Percentiles rank a stretch among this genome's conserved stretches.
phyloP scores from a whole-genome alignment of 2,113 vertebrate species.

The Psilopsiagon aymara region DNA sequence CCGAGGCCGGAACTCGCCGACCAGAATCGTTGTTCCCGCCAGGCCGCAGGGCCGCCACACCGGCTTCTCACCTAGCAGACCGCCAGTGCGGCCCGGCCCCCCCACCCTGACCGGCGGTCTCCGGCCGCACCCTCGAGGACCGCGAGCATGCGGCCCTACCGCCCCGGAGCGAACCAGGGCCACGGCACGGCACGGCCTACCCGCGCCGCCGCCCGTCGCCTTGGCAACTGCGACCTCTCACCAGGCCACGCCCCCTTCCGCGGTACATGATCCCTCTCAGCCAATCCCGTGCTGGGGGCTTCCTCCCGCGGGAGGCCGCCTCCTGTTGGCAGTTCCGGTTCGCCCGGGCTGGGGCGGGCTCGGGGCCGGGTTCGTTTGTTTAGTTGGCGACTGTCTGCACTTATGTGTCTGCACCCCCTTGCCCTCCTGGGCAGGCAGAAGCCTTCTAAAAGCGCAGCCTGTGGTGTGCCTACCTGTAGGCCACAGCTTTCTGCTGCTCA shows the following conservation, averaged over 20 bases:
- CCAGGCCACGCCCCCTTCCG: neutral
- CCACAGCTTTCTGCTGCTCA: fast-evolving
- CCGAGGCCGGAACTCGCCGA: neutral
- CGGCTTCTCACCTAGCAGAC: neutral
- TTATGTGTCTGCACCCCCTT: fast-evolving
- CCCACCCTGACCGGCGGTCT: too few relatives aligned
- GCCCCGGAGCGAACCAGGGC: neutral
- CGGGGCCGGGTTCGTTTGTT: fast-evolving
- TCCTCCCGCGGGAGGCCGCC: too few relatives aligned
- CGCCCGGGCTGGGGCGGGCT: neutral
- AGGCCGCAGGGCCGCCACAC: neutral
- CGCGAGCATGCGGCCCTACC: neutral
- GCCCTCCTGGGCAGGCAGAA: too few relatives aligned
- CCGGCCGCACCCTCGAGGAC: neutral
- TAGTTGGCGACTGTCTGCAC: fast-evolving
- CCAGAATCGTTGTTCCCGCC: neutral
- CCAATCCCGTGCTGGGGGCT: too few relatives aligned
- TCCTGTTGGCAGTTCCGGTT: fast-evolving
- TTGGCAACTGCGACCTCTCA: neutral
- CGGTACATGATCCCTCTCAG: too few relatives aligned
- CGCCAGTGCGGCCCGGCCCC: neutral
- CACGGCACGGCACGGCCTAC: neutral
- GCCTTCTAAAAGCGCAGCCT: neutral
- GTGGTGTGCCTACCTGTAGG: fast-evolving
- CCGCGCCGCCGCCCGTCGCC: neutral